Evolutionary conservation across 1,140 invertebrate species (phyloP).

Genomic region (Zaprionus nigranus): DNA sequence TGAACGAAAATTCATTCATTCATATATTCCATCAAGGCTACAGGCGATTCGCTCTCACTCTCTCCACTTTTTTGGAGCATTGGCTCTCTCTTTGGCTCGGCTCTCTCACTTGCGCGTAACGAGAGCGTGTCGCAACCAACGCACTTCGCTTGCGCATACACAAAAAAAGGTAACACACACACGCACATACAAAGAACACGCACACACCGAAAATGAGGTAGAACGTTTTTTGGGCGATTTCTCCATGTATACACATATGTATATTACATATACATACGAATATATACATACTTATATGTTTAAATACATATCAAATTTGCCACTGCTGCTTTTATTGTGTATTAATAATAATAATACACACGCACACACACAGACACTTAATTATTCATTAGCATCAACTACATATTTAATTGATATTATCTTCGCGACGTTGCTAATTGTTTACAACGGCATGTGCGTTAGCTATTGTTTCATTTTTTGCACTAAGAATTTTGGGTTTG

Average conservation of each 20-base stretch:
- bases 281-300: conserved; percentile 32
- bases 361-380: conserved; percentile 24
- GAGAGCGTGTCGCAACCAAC: conserved; percentile 51
- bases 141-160: conserved; percentile 63
- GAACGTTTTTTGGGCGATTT: conserved; percentile 79
- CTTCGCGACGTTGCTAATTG: conserved; percentile 23
- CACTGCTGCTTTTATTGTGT: conserved; percentile 53
- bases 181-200: conserved; percentile 21
- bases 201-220: conserved; percentile 43
- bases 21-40: conserved; percentile 72
- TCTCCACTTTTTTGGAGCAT: conserved; percentile 26
- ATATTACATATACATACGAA: conserved; percentile 24
- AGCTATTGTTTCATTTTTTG: conserved; percentile 35
- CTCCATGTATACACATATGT: conserved; percentile 69
- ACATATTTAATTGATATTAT: conserved; percentile 52
- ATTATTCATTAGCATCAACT: conserved; percentile 40
- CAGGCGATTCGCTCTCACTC: conserved; percentile 30
- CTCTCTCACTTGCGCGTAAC: conserved; percentile 47
- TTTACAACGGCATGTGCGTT: conserved; percentile 40
- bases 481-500: conserved; percentile 37
- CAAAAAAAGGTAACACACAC: conserved; percentile 50
- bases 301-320: conserved; percentile 32
- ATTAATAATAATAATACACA: conserved; percentile 40
- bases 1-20: conserved; percentile 73
- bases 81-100: conserved; percentile 11